A percentile compares a stretch with the other conserved stretches of the same genome.
These are phyloP conservation scores for Porites rus DNA, from an alignment of 92 coral and sea anemone species.

Conservation along the genomic window DNA sequence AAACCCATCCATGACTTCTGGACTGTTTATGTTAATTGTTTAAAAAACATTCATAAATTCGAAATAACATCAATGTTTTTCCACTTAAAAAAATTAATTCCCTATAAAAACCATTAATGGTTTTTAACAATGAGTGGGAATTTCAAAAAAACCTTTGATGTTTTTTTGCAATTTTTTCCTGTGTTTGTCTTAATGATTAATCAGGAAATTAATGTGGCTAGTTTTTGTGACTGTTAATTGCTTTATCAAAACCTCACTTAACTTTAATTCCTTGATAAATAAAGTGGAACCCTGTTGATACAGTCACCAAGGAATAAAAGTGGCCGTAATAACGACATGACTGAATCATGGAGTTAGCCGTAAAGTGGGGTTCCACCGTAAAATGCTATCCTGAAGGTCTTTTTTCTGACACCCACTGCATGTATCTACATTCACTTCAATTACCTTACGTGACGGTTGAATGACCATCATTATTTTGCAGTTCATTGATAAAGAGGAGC, in stretches of 20 bases:
- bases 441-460: not conserved
- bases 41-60: not conserved
- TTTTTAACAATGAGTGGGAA: not conserved
- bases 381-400: not conserved
- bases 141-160: not conserved
- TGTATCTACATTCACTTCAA: no score
- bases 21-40: conserved; percentile 6
- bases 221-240: no score
- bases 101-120: not conserved
- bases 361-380: no score
- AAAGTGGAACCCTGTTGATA: no score
- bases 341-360: no score
- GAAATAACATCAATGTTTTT: conserved; percentile 11
- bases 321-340: no score
- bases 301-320: no score
- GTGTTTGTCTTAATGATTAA: not conserved
- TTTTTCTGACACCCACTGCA: not conserved
- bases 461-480: not conserved
- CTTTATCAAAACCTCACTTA: no score
- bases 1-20: conserved; percentile 10
- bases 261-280: no score
- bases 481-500: not conserved
- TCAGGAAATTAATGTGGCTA: no score
- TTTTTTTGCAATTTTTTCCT: conserved; percentile 10
- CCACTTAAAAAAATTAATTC: not conserved